phyloP scores from a whole-genome alignment of 2,888 invertebrate genomes.

The Itoplectis maculator region DNA sequence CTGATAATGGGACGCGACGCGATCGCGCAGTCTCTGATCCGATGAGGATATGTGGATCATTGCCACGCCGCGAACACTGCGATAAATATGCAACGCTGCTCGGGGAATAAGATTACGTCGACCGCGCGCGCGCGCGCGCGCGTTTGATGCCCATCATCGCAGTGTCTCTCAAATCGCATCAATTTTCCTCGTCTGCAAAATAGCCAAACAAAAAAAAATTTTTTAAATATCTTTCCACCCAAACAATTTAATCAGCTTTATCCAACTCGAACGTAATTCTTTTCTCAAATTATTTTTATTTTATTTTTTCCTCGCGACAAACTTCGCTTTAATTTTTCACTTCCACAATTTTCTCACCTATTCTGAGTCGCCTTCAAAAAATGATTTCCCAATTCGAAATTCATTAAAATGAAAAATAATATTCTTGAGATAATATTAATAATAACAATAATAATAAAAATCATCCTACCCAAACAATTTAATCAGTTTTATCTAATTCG shows the following conservation, averaged over 20 bases:
- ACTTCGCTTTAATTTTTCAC: background rate
- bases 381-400: no score
- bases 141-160: constrained; percentile 36
- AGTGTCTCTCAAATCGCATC: constrained; percentile 67
- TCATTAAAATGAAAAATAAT: no score
- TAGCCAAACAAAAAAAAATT: background rate
- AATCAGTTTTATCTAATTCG: no score
- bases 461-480: no score
- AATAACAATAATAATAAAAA: no score
- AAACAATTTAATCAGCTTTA: background rate
- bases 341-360: no score
- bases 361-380: no score
- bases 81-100: constrained; percentile 77
- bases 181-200: background rate
- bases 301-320: background rate
- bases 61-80: constrained; percentile 73
- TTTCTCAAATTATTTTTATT: background rate
- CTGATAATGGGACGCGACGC: constrained; percentile 66
- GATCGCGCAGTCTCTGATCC: constrained; percentile 68
- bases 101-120: constrained; percentile 74
- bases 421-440: no score
- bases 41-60: constrained; percentile 80
- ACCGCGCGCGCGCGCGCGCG: constrained; percentile 42
- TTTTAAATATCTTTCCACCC: background rate
- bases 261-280: background rate